Conservation (phyloP, 2,797 vertebrate genomes). For the Tympanoctomys barrerae region DNA sequence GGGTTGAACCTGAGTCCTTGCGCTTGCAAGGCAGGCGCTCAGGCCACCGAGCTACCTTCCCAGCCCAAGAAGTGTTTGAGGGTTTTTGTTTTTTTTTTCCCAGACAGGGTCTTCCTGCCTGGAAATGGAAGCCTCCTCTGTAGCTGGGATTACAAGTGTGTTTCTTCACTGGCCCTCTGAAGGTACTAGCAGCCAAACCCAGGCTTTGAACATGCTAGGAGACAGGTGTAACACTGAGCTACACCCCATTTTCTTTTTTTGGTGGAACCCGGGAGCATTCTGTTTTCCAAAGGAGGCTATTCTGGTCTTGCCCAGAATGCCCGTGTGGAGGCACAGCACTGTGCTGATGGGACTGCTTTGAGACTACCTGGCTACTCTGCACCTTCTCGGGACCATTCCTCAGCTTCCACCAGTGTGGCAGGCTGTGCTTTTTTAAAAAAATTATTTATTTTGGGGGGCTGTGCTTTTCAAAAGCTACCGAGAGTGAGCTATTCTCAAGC, state of each 20-base stretch:
- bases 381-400: background rate
- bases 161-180: background rate
- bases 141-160: background rate
- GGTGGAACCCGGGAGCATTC: no score
- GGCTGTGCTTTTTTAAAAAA: no score
- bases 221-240: background rate
- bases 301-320: background rate
- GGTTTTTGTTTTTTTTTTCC: background rate
- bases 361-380: background rate
- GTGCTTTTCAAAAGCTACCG: background rate
- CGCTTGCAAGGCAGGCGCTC: no score
- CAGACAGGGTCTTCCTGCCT: background rate
- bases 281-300: background rate
- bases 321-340: background rate
- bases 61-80: background rate
- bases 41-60: no score
- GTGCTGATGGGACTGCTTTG: background rate
- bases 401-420: background rate
- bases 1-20: no score
- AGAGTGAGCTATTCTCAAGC: background rate
- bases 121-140: background rate
- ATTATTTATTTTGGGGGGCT: background rate
- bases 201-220: background rate
- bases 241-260: background rate
- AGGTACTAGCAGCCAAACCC: background rate